Base-by-base conservation (phyloP, 2,888 invertebrate genomes). In the Sinodicranocentrus sp. region DNA sequence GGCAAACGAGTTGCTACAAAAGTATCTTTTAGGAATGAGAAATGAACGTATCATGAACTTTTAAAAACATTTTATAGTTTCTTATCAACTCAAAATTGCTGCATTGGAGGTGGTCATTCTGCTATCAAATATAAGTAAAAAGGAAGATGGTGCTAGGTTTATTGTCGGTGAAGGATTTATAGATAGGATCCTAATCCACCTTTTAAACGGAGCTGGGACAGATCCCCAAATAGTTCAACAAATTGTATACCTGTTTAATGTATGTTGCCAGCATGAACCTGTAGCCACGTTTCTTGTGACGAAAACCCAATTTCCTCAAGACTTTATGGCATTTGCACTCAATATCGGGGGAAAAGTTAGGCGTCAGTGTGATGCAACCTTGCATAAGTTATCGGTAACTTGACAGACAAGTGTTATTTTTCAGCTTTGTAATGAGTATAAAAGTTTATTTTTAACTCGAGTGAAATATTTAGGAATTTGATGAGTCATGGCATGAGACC, bases 221-320 rank as follows among this genome's bases (percentile, higher is more conserved):
- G 82, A 82, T 28, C 48, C 68, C 10, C 70, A 80, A 39, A 68
- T 85, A 1, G 39, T 84, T 13, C 79, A 85, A 21, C 84, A 85
- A 25, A 67, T 76, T 17, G 26, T 84, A 1, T 76, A 76, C 15
- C 33, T 77, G 1, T 85, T 85, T 25, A 76, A 84, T 23, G 73
- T 75, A 0, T 80, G 76, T 23, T 77, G 80, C 48, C 61, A 65
- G 1, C 84, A 85, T 57, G 77, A 67, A 13, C 63, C 80, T 1
- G 54, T 85, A 2, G 63, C 85, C 1, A 70, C 43, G 6, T 85
- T 75, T 59, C 61, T 85, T 2, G 80, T 73, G 17, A 59, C 73
- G 33, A 85, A 85, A 71, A 80, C 85, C n/a, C 80, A 80, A 2
- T 72, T 85, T 68, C 77, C 85, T 2, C 71, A 54, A 28, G 84